Percentiles rank a stretch among this genome's conserved stretches.
Conservation (phyloP, 2,113 vertebrate species). For the Hippoglossus stenolepis region DNA sequence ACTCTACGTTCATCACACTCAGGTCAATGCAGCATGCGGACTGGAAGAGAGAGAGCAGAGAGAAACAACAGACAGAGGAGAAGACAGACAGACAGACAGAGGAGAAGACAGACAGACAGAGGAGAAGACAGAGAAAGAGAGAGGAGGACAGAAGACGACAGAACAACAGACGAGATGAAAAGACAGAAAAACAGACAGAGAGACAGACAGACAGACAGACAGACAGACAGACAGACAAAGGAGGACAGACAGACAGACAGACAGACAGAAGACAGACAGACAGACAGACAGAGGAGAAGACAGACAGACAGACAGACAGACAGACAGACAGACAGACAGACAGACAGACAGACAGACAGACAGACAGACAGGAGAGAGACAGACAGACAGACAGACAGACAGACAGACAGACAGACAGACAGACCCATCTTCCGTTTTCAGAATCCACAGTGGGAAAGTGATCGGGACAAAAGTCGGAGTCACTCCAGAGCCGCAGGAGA, state of each 20-base stretch:
- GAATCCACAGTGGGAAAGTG: conserved; percentile 37
- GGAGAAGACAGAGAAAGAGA: background rate
- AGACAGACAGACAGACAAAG: too few species aligned
- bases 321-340: too few species aligned
- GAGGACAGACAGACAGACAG: too few species aligned
- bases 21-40: conserved; percentile 63
- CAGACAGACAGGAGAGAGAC: too few species aligned
- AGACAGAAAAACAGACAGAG: background rate
- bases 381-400: too few species aligned
- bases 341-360: too few species aligned
- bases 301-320: too few species aligned
- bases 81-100: background rate
- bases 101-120: too few species aligned
- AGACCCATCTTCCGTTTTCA: conserved; percentile 15
- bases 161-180: too few species aligned
- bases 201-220: background rate
- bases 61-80: background rate
- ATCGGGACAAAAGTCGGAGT: conserved; percentile 28
- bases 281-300: too few species aligned
- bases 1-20: conserved; percentile 35
- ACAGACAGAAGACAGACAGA: too few species aligned
- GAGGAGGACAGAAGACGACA: too few species aligned
- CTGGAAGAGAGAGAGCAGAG: conserved; percentile 22
- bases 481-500: conserved; percentile 48
- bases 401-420: background rate